A percentile compares a stretch with the other conserved stretches of the same genome.
Conservation (phyloP, 2,888 invertebrate genomes). For the Cephus sareptanus region DNA sequence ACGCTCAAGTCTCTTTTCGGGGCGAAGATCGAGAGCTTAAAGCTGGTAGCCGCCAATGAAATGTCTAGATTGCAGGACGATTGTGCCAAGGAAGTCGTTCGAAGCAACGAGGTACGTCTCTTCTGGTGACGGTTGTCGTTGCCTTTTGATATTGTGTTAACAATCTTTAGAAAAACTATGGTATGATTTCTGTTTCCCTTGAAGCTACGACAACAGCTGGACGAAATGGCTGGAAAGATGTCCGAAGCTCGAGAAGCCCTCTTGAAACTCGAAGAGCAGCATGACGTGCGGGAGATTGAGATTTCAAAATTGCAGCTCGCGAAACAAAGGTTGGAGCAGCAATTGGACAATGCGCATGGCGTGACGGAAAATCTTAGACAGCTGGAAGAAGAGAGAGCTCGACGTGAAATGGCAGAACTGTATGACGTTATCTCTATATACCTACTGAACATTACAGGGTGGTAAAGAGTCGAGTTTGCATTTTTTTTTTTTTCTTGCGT, state of each 20-base stretch:
- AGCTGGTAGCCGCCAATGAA: slow-evolving; percentile 41
- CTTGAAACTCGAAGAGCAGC: slow-evolving; percentile 52
- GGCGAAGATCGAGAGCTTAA: slow-evolving; percentile 50
- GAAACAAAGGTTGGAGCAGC: slow-evolving; percentile 44
- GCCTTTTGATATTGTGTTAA: no score
- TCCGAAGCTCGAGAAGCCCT: slow-evolving; percentile 44
- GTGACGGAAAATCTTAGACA: slow-evolving; percentile 22
- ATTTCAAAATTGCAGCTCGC: slow-evolving; percentile 45
- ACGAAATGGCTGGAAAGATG: slow-evolving; percentile 49
- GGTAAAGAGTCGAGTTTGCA: background rate
- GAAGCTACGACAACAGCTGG: slow-evolving; percentile 49
- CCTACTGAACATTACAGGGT: background rate
- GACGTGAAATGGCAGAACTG: slow-evolving; percentile 40
- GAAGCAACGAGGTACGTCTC: slow-evolving; percentile 46
- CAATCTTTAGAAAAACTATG: no score
- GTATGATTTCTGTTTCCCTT: background rate
- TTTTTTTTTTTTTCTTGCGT: background rate
- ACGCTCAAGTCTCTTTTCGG: slow-evolving; percentile 44
- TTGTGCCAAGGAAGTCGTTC: slow-evolving; percentile 36
- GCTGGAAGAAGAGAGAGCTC: slow-evolving; percentile 33
- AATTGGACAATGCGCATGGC: slow-evolving; percentile 31
- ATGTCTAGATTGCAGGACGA: slow-evolving; percentile 44
- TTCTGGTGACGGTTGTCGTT: no score
- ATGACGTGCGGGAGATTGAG: slow-evolving; percentile 47
- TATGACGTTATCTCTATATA: slow-evolving; percentile 25